phyloP scores from a whole-genome alignment of 2,888 invertebrate species.

The Pocota personata region DNA sequence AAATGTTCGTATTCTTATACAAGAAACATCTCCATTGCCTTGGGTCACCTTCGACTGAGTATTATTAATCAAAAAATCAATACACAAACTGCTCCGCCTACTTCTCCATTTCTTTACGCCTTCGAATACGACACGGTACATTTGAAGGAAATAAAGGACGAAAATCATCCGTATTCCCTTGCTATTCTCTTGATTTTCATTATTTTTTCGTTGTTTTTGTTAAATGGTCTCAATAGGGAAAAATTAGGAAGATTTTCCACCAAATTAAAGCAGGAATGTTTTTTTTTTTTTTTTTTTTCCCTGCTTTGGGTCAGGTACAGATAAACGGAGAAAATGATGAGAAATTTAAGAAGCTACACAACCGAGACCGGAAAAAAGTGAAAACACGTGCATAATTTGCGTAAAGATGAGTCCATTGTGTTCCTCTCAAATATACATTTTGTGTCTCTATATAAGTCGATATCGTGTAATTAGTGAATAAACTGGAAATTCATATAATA shows the following conservation, averaged over 20 bases:
- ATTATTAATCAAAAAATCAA: conserved; percentile 33
- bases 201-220: not conserved
- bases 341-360: not conserved
- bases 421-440: not conserved
- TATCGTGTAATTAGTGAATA: no score
- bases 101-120: not conserved
- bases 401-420: not conserved
- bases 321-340: not conserved
- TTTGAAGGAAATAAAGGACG: not conserved
- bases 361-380: not conserved
- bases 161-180: not conserved
- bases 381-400: not conserved
- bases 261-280: not conserved
- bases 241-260: conserved; percentile 1
- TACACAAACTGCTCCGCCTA: not conserved
- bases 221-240: not conserved
- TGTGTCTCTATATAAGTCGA: not conserved
- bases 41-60: conserved; percentile 18
- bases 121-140: not conserved
- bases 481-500: no score
- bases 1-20: not conserved
- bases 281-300: not conserved
- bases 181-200: not conserved
- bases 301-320: not conserved
- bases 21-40: not conserved